Conservation (phyloP, 2,797 vertebrate species). For the Sebastes nivosus region DNA sequence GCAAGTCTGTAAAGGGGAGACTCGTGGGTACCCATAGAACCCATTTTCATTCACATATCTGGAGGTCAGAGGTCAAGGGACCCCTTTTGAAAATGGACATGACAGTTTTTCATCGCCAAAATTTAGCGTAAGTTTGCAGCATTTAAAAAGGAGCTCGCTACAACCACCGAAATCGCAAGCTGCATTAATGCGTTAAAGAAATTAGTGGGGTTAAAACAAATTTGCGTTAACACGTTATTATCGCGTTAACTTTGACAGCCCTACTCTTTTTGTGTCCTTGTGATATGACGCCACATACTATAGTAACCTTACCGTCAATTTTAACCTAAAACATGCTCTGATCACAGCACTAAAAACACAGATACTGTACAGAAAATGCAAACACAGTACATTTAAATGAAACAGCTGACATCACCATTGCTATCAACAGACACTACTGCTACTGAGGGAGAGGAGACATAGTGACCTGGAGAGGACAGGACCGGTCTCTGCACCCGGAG, state of each 20-base stretch:
- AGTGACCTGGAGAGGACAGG: constrained; percentile 87
- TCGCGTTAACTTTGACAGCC: too few species aligned
- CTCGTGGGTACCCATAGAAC: too few species aligned
- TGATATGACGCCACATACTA: neutral
- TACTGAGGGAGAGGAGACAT: neutral
- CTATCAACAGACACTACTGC: neutral
- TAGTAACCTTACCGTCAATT: neutral
- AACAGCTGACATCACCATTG: neutral
- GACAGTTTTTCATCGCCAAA: rapidly evolving
- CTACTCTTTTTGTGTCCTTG: neutral
- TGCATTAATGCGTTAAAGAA: too few species aligned
- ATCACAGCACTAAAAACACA: neutral
- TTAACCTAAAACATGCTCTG: neutral
- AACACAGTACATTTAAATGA: neutral
- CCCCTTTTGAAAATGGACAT: too few species aligned
- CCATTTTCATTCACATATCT: too few species aligned
- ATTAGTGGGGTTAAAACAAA: too few species aligned
- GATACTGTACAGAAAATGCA: neutral
- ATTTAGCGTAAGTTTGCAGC: too few species aligned
- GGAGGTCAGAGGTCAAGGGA: too few species aligned
- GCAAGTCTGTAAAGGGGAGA: too few species aligned
- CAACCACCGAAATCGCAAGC: too few species aligned
- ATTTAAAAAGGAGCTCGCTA: too few species aligned
- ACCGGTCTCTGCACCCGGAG: constrained; percentile 87
- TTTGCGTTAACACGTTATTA: too few species aligned